Conservation (phyloP, 2,888 invertebrate species). For the Lycia hirtaria region DNA sequence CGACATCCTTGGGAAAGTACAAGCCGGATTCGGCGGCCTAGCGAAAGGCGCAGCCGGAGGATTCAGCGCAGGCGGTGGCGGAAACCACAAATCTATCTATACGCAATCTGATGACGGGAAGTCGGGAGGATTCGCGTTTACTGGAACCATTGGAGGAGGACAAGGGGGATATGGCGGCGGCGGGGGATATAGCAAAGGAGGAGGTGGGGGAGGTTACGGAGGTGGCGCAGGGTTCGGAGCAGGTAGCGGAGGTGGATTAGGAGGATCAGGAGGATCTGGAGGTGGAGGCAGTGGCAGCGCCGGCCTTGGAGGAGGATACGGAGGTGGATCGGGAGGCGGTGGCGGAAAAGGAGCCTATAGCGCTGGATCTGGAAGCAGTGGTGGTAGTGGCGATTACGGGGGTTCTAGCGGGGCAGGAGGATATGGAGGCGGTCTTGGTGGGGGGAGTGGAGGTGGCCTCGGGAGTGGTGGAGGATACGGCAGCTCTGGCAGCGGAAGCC, state of each 20-base stretch:
- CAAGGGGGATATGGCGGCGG: constrained; percentile 76
- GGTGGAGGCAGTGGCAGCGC: constrained; percentile 28
- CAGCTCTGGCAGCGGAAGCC: constrained; percentile 3
- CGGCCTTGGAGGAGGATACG: constrained; percentile 28
- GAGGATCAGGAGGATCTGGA: constrained; percentile 17
- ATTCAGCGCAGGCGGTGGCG: constrained; percentile 47
- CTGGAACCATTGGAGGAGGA: constrained; percentile 65
- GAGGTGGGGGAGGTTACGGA: constrained; percentile 37
- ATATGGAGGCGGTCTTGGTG: constrained; percentile 31
- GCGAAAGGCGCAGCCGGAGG: constrained; percentile 44
- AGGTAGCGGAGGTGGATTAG: constrained; percentile 25
- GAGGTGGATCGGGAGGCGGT: constrained; percentile 41
- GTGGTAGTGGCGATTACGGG: constrained; percentile 29
- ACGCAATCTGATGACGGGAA: constrained; percentile 74
- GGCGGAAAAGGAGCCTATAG: constrained; percentile 34
- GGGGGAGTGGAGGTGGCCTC: constrained; percentile 37
- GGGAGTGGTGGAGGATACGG: constrained; percentile 38
- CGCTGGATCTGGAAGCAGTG: constrained; percentile 44
- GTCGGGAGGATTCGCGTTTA: constrained; percentile 76
- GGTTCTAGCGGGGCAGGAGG: constrained; percentile 22
- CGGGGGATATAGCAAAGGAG: constrained; percentile 56
- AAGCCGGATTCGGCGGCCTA: constrained; percentile 53
- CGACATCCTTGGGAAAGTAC: constrained; percentile 61
- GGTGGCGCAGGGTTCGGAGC: constrained; percentile 46
- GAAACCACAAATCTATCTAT: constrained; percentile 63